These are phyloP conservation scores for Phylloscopus trochiloides DNA, from an alignment of 2,113 vertebrate genomes.

Conservation along the genomic window DNA sequence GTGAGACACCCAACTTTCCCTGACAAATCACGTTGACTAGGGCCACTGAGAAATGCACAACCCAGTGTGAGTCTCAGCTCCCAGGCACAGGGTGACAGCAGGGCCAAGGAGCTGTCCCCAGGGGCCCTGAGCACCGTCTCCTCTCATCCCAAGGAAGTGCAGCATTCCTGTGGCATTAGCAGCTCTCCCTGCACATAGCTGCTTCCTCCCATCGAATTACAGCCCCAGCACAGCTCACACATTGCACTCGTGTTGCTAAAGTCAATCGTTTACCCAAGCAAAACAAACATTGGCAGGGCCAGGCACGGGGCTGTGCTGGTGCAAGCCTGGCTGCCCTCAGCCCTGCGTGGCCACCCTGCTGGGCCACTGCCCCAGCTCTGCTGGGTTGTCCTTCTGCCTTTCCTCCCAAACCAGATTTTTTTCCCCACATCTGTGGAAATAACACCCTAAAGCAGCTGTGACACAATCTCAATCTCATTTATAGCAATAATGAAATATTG, in stretches of 20 bases:
- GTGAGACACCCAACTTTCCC: neutral
- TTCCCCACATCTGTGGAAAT: fast-evolving
- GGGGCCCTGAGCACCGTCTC: neutral
- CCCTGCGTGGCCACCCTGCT: neutral
- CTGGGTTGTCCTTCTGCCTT: neutral
- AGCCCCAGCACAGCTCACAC: constrained; percentile 3
- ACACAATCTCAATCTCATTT: neutral
- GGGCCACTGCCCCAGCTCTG: fast-evolving
- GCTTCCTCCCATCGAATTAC: constrained; percentile 14
- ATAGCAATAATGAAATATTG: neutral
- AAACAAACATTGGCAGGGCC: constrained; percentile 52
- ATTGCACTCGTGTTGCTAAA: constrained; percentile 42
- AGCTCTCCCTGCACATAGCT: constrained; percentile 24
- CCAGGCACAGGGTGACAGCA: neutral
- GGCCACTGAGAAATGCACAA: neutral
- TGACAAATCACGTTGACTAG: neutral
- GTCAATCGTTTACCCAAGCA: constrained; percentile 54
- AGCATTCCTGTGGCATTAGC: constrained; percentile 40
- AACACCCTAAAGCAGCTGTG: neutral
- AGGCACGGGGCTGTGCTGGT: fast-evolving
- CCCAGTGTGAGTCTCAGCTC: neutral
- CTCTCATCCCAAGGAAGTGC: neutral
- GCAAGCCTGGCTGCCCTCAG: neutral
- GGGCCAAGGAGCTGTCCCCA: neutral
- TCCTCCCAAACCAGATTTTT: neutral